These are phyloP conservation scores for Drosophila repleta DNA, from an alignment of 1,140 invertebrate genomes.

Conservation along the genomic window DNA sequence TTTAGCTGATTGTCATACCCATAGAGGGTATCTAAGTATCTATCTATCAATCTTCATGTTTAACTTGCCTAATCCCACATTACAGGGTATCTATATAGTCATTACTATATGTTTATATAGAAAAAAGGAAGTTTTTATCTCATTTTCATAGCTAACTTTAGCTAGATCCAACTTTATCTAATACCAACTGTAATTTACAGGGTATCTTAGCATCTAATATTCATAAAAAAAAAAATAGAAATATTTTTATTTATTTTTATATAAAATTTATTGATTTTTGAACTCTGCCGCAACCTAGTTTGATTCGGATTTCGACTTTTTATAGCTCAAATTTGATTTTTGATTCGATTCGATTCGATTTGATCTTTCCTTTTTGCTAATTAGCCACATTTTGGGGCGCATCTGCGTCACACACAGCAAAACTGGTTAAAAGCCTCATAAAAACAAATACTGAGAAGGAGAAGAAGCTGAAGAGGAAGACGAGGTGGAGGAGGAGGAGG, in stretches of 20 bases:
- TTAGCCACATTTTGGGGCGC: conserved; percentile 21
- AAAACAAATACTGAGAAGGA: conserved; percentile 20
- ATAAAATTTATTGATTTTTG: conserved; percentile 10
- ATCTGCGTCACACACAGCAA: conserved; percentile 35
- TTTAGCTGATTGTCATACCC: no score
- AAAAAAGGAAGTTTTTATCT: neutral
- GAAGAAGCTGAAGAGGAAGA: neutral
- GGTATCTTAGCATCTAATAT: neutral
- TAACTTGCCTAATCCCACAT: neutral
- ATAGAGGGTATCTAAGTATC: no score
- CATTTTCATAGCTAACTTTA: no score
- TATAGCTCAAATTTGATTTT: conserved; percentile 18
- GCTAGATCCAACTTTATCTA: neutral
- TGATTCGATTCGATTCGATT: neutral
- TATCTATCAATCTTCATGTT: no score
- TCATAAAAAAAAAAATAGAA: conserved; percentile 8
- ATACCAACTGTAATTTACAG: neutral
- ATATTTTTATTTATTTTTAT: conserved; percentile 7
- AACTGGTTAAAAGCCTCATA: conserved; percentile 41
- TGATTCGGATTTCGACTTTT: conserved; percentile 18
- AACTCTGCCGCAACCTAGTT: conserved; percentile 38
- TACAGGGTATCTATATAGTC: neutral
- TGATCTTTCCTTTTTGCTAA: conserved; percentile 20
- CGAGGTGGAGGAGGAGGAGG: no score
- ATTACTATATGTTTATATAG: neutral